A percentile compares a stretch with the other conserved stretches of the same genome.
Evolutionary conservation across 2,797 vertebrate species (phyloP).

Genomic region (Tolypeutes matacus): DNA sequence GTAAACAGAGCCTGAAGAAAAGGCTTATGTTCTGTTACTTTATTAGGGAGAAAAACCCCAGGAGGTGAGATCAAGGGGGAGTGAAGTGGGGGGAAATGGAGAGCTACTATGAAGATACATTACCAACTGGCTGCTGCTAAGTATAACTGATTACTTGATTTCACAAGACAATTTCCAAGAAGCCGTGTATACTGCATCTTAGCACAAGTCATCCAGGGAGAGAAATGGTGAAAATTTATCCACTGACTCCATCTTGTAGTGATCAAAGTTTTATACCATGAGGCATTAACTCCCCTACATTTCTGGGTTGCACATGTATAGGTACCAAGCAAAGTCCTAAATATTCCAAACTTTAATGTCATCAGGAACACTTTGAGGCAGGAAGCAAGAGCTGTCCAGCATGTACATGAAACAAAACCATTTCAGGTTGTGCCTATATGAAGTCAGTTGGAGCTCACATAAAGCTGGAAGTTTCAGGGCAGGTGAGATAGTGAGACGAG

Average conservation of each 20-base stretch:
- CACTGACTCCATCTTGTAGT: not conserved
- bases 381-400: not conserved
- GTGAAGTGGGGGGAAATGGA: not conserved
- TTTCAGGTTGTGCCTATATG: not conserved
- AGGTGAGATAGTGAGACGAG: not conserved
- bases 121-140: not conserved
- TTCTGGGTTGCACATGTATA: not conserved
- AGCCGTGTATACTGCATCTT: not conserved
- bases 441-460: not conserved
- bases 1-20: not conserved
- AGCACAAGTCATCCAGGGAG: not conserved
- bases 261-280: not conserved
- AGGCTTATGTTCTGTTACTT: not conserved
- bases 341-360: not conserved
- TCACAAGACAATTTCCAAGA: not conserved
- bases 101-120: not conserved
- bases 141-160: not conserved
- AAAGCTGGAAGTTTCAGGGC: not conserved
- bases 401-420: not conserved
- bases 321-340: not conserved
- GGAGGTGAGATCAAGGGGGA: not conserved
- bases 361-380: not conserved
- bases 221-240: not conserved
- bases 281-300: not conserved
- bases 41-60: not conserved